Percentiles rank a stretch among this genome's conserved stretches.
Evolutionary conservation across 2,113 vertebrate genomes (phyloP).

Genomic region (Nansenia antarctica): DNA sequence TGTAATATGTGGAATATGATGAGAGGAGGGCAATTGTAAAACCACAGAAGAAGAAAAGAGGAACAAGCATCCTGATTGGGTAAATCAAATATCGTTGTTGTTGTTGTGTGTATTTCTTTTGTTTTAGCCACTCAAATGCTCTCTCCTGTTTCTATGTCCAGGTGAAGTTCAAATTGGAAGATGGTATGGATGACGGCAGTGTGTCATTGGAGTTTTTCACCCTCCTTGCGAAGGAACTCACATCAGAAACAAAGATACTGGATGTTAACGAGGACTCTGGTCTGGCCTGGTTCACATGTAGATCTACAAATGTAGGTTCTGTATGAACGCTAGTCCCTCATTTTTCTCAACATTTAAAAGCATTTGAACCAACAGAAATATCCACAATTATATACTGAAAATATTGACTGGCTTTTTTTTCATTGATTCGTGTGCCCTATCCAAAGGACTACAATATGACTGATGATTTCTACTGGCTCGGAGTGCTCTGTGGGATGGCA

Average conservation of each 20-base stretch:
- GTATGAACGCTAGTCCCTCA: neutral
- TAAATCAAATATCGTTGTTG: neutral
- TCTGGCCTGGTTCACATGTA: slow-evolving; percentile 43
- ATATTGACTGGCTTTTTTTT: neutral
- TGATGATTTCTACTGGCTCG: slow-evolving; percentile 44
- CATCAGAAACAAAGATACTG: slow-evolving; percentile 27
- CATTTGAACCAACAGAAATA: neutral
- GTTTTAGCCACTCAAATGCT: no score
- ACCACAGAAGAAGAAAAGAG: no score
- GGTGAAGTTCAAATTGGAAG: slow-evolving; percentile 16
- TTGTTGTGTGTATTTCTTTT: no score
- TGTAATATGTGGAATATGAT: no score
- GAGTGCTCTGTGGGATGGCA: slow-evolving; percentile 63
- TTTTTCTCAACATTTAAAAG: neutral
- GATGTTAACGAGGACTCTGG: slow-evolving; percentile 10
- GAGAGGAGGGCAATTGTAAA: no score
- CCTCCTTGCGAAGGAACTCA: slow-evolving; percentile 33
- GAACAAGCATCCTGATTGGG: no score
- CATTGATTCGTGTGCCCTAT: neutral
- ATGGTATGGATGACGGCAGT: neutral
- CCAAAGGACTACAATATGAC: slow-evolving; percentile 8
- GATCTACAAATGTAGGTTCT: neutral
- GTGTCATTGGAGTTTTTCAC: slow-evolving; percentile 64
- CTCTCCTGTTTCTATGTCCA: slow-evolving; percentile 28
- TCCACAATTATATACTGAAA: no score